phyloP scores from a whole-genome alignment of 2,113 vertebrate genomes.

The Periophthalmodon schlosseri region DNA sequence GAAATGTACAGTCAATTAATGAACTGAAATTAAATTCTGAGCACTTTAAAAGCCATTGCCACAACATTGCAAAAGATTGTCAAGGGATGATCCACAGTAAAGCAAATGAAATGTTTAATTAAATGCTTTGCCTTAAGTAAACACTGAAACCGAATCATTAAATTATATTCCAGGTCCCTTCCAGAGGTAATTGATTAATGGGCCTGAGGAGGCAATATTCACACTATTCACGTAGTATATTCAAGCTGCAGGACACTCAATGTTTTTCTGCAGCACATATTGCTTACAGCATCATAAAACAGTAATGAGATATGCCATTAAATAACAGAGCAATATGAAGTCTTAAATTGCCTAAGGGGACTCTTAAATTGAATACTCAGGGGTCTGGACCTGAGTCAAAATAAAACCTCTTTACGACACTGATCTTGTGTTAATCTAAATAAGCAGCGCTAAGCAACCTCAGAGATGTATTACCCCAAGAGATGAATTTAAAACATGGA shows the following conservation, averaged over 20 bases:
- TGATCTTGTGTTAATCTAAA: constrained; percentile 54
- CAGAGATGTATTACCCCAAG: constrained; percentile 36
- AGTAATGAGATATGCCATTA: constrained; percentile 70
- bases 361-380: constrained; percentile 60
- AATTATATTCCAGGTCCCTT: constrained; percentile 51
- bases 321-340: constrained; percentile 68
- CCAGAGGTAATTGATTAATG: constrained; percentile 68
- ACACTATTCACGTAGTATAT: constrained; percentile 52
- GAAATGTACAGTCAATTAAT: not conserved
- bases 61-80: constrained; percentile 23
- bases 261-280: constrained; percentile 53
- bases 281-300: constrained; percentile 73
- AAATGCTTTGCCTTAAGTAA: constrained; percentile 59
- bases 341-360: constrained; percentile 61
- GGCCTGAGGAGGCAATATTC: constrained; percentile 55
- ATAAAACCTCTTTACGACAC: constrained; percentile 47
- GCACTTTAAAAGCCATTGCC: not conserved
- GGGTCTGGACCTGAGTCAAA: constrained; percentile 56
- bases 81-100: constrained; percentile 23
- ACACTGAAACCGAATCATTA: constrained; percentile 53
- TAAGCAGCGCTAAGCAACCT: constrained; percentile 38
- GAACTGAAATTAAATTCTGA: not conserved
- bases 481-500: constrained; percentile 30
- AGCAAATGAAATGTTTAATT: constrained; percentile 56
- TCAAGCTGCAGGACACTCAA: constrained; percentile 59